These are phyloP conservation scores for Monochamus saltuarius DNA, from an alignment of 1,140 invertebrate species.

Conservation along the genomic window DNA sequence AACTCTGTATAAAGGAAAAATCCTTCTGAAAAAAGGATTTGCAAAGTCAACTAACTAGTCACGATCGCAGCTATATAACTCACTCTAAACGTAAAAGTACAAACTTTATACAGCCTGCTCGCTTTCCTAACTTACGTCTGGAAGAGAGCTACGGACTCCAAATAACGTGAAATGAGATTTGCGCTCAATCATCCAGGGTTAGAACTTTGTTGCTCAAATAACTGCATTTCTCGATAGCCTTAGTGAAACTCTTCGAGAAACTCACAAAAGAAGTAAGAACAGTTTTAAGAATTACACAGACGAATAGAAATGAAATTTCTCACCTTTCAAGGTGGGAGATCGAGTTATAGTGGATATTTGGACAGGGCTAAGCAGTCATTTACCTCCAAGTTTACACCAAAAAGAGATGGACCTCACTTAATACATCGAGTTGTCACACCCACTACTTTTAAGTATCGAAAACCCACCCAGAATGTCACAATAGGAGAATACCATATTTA, in stretches of 20 bases:
- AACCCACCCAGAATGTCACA: not conserved
- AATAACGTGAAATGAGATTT: too few species aligned
- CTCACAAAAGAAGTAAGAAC: conserved; percentile 31
- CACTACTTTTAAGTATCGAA: conserved; percentile 4
- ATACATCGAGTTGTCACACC: conserved; percentile 21
- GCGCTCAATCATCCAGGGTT: conserved; percentile 27
- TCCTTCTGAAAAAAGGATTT: too few species aligned
- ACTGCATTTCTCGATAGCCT: conserved; percentile 32
- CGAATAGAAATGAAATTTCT: not conserved
- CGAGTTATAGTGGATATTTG: too few species aligned
- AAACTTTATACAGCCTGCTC: conserved; percentile 48
- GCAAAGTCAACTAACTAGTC: too few species aligned
- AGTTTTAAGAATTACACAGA: conserved; percentile 23
- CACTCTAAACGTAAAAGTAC: conserved; percentile 48
- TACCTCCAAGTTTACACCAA: conserved; percentile 37
- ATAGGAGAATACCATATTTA: conserved; percentile 12
- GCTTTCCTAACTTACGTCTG: conserved; percentile 49
- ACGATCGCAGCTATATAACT: too few species aligned
- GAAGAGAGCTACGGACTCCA: conserved; percentile 36
- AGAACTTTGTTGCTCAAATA: conserved; percentile 24
- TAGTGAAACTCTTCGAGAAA: conserved; percentile 27
- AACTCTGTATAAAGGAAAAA: conserved; percentile 52
- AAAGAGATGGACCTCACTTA: conserved; percentile 45
- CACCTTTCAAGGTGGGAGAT: too few species aligned
- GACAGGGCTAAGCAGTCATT: too few species aligned